These are phyloP conservation scores for Copidosoma aretas DNA, from an alignment of 2,888 invertebrate genomes.

Conservation along the genomic window DNA sequence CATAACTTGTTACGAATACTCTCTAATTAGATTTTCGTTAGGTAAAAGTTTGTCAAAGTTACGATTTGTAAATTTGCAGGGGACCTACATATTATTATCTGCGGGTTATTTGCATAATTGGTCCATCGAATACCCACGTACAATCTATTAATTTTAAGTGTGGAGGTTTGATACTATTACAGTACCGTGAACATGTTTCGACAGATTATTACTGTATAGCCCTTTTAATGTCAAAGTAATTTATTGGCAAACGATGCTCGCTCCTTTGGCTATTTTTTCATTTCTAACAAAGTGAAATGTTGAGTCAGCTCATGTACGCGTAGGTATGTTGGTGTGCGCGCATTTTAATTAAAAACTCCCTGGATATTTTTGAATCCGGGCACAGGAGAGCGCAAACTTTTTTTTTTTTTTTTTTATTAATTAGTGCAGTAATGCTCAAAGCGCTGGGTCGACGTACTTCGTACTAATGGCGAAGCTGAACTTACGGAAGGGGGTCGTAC, in stretches of 20 bases:
- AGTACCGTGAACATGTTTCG: too few species aligned
- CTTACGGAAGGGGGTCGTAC: too few species aligned
- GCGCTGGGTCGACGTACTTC: background rate
- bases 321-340: background rate
- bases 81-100: too few species aligned
- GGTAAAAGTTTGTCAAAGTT: too few species aligned
- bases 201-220: too few species aligned
- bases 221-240: background rate
- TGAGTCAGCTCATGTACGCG: background rate
- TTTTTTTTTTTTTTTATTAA: background rate
- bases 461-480: background rate
- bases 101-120: too few species aligned
- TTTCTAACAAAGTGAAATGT: background rate
- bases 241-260: background rate
- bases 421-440: background rate
- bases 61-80: too few species aligned
- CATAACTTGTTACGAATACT: too few species aligned
- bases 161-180: too few species aligned
- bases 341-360: background rate
- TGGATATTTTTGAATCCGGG: background rate
- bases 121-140: too few species aligned
- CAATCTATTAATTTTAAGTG: too few species aligned
- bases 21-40: too few species aligned
- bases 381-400: background rate
- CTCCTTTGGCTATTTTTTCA: background rate